A percentile compares a stretch with the other conserved stretches of the same genome.
phyloP scores from a whole-genome alignment of 1,140 invertebrate genomes.

The Halictus rubicundus region DNA sequence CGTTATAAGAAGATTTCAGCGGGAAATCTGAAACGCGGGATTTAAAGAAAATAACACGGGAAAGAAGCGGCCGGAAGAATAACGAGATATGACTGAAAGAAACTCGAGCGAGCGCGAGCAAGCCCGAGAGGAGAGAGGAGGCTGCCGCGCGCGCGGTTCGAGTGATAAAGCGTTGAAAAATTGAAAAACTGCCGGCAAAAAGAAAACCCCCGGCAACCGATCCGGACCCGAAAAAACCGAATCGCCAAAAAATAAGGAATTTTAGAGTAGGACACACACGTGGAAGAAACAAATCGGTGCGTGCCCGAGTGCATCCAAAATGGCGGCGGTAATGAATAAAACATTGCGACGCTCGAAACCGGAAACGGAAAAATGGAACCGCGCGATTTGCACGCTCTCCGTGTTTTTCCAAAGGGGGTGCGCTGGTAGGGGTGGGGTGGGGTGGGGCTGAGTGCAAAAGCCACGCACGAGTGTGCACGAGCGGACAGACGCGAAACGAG shows the following conservation, averaged over 20 bases:
- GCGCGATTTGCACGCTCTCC: constrained; percentile 24
- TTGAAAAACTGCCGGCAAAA: no score
- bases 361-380: not conserved
- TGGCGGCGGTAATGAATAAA: constrained; percentile 26
- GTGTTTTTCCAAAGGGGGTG: not conserved
- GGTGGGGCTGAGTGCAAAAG: no score
- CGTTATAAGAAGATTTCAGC: constrained; percentile 34
- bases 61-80: constrained; percentile 17
- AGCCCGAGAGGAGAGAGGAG: no score
- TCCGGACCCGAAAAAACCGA: no score
- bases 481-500: not conserved
- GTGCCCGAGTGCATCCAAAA: not conserved
- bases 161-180: not conserved
- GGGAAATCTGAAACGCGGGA: not conserved
- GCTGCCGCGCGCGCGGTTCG: not conserved
- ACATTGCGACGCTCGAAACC: constrained; percentile 16
- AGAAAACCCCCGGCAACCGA: no score
- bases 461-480: not conserved
- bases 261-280: not conserved
- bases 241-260: no score
- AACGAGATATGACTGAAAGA: constrained; percentile 21
- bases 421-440: no score
- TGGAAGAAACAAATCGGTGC: not conserved
- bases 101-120: not conserved
- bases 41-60: constrained; percentile 32